phyloP scores from a whole-genome alignment of 1,140 invertebrate species.

The Drosophila sulfurigaster region DNA sequence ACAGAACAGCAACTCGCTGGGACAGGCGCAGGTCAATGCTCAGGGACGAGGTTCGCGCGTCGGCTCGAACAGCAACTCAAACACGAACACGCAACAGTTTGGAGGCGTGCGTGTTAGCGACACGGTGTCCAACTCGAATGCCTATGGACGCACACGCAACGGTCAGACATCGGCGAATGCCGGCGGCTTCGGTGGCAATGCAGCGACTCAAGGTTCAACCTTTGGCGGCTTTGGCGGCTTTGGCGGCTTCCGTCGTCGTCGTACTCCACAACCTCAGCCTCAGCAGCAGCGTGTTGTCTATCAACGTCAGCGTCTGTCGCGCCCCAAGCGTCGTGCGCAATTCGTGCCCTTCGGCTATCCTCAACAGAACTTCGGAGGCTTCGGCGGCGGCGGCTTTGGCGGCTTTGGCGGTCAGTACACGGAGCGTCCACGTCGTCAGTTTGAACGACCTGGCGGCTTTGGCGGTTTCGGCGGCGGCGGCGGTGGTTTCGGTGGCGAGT shows the following conservation, averaged over 20 bases:
- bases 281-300: constrained; percentile 9
- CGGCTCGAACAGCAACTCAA: constrained; percentile 58
- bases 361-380: not conserved
- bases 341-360: constrained; percentile 71
- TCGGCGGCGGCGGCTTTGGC: constrained; percentile 7
- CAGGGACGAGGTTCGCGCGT: constrained; percentile 59
- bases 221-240: constrained; percentile 50
- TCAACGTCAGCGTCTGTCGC: constrained; percentile 21
- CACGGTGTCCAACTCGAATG: constrained; percentile 69
- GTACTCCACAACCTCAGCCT: not conserved
- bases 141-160: constrained; percentile 53
- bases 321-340: constrained; percentile 70
- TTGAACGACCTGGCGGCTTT: no score
- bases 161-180: constrained; percentile 74
- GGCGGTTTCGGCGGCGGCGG: no score
- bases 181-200: constrained; percentile 62
- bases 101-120: constrained; percentile 66
- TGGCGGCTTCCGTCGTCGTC: constrained; percentile 11
- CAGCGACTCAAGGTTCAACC: constrained; percentile 48
- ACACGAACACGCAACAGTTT: constrained; percentile 57
- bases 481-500: no score
- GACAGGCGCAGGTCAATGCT: constrained; percentile 72
- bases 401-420: constrained; percentile 36
- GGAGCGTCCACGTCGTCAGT: no score
- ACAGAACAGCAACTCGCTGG: constrained; percentile 45